These are phyloP conservation scores for Polia nebulosa DNA, from an alignment of 2,888 invertebrate genomes.

Conservation along the genomic window DNA sequence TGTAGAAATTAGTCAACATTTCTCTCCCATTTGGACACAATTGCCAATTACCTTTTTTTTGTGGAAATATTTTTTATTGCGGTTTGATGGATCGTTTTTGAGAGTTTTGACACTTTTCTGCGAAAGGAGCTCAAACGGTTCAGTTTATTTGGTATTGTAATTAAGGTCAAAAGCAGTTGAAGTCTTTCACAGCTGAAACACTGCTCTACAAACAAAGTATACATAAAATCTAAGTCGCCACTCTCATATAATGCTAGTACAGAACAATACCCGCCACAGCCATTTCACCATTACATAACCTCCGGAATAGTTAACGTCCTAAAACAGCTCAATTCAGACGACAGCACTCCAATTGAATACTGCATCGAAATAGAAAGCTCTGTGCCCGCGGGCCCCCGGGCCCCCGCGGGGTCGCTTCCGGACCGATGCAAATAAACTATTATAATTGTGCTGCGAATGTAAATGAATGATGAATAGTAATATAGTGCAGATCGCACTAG, in stretches of 20 bases:
- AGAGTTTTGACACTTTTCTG: conserved; percentile 23
- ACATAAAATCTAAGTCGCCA: neutral
- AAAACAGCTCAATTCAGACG: conserved; percentile 30
- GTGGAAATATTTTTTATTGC: conserved; percentile 51
- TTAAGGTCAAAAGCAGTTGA: conserved; percentile 18
- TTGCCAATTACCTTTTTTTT: conserved; percentile 65
- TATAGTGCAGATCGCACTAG: conserved; percentile 13
- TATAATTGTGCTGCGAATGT: conserved; percentile 51
- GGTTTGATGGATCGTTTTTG: conserved; percentile 58
- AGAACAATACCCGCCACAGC: conserved; percentile 9
- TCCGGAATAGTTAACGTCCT: conserved; percentile 30
- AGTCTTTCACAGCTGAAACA: neutral
- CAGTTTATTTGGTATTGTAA: conserved; percentile 18
- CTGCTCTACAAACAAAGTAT: neutral
- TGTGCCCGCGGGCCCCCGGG: neutral
- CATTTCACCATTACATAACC: conserved; percentile 19
- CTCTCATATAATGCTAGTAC: neutral
- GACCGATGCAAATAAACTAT: conserved; percentile 53
- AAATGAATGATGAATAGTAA: conserved; percentile 53
- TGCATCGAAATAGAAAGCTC: conserved; percentile 52
- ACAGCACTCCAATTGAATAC: conserved; percentile 53
- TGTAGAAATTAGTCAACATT: conserved; percentile 67
- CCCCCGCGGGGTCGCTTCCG: conserved; percentile 33
- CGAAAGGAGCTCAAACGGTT: conserved; percentile 31
- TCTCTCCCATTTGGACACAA: conserved; percentile 61